Evolutionary conservation across 2,113 vertebrate genomes (phyloP), one percentile per base, ranked within the genome.

Genomic region (Ranitomeya imitator): DNA sequence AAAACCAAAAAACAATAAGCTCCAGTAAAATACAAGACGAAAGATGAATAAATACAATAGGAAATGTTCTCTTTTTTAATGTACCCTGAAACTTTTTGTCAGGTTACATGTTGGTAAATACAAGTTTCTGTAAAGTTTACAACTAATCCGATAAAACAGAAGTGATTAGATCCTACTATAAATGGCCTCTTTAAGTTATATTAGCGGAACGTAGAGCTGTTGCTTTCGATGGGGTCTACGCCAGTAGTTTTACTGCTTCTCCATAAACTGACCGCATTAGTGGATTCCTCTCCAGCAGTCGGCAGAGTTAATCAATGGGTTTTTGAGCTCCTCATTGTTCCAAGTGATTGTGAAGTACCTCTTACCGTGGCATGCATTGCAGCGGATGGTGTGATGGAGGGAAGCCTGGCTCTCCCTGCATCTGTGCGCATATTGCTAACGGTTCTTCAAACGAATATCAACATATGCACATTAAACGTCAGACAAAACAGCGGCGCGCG

Each of bases 381-480:
- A n/a, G 11, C 45, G 63, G 87, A 89, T 89, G 60, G n/a, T 69
- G 18, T 83, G 23, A 90, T 6, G 80, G 81, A 92, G 87, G 21
- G 89, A 89, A 92, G 90, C 89, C 80, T 65, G 89, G 90, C 84
- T 83, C 89, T 88, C 76, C 59, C 37, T 85, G 89, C 83, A 90
- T 79, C 91, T 86, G 89, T 92, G 90, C 90, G 90, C 93, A 94
- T 92, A 92, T 71, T 93, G 92, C 77, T 89, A 92, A 92, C 0
- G 82, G 83, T 54, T 90, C 86, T 83, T 88, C 90, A 89, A 90
- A 94, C 85, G 88, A 93, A 91, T 79, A 91, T 89, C 91, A 94
- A 91, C 92, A 93, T 89, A 94, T 90, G 91, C 86, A 91, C 54
- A 86, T 89, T 87, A 88, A 87, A 86, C 55, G 73, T 82, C 82